Base-by-base conservation (phyloP, 2,113 vertebrate species). In the Gobius niger region DNA sequence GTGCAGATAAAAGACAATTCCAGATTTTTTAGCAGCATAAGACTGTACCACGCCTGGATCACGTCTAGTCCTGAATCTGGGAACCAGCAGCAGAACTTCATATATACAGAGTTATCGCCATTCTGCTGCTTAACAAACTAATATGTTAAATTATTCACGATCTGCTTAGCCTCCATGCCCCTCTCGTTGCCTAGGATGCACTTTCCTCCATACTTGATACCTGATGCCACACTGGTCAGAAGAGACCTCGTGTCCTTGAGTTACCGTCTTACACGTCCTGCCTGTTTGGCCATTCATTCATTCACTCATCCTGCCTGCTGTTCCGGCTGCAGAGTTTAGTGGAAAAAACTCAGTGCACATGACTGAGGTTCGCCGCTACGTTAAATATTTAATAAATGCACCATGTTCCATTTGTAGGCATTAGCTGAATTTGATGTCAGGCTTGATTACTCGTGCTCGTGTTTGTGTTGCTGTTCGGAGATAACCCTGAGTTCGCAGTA, bases 341-440 rank as follows among this genome's bases (percentile, higher is more conserved):
- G 54, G 61, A 61, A 42, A 42, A n/a, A 74, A 73, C 73, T 65
- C 41, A 8, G 51, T 9, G 68, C 68, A 51, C 63, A 16, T 6
- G 41, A 72, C 60, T 6, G n/a, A 70, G 65, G 53, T 72, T 73
- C 75, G 70, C 62, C 76, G 72, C 54, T 65, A 75, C 16, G 57
- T 63, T 87, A 71, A 77, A 83, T 83, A 73, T 86, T 86, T 86
- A 72, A 84, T 79, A 75, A 74, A 73, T 57, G 63, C 64, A 63
- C 73, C 65, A 9, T 77, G 76, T 86, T 84, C 82, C 68, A 76
- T 80, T 87, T 84, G 72, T 71, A 71, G 71, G 82, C 76, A 74
- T 83, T 77, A 64, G 56, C 65, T 80, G 61, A 64, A 78, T 68
- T 62, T 69, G 71, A 82, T 68, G 69, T 78, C 70, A 34, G 67